phyloP scores from a whole-genome alignment of 2,113 vertebrate genomes.

The Syngnathus scovelli region DNA sequence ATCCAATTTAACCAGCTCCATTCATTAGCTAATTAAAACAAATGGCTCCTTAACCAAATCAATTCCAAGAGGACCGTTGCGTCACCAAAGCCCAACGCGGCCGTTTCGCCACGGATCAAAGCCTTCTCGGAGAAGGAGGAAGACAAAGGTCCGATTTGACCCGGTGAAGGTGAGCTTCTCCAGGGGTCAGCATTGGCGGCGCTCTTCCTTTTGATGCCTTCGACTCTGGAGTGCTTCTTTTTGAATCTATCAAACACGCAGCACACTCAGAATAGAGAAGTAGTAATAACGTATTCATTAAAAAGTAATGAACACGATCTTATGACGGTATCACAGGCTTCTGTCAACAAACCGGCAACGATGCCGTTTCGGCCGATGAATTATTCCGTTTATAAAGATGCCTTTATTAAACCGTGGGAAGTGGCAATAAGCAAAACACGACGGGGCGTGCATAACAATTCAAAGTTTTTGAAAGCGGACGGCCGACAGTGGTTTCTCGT shows the following conservation, averaged over 20 bases:
- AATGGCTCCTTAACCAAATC: constrained; percentile 66
- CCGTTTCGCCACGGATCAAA: constrained; percentile 16
- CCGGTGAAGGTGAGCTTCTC: constrained; percentile 1
- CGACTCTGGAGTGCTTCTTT: neutral
- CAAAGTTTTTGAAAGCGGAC: neutral
- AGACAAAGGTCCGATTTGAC: constrained; percentile 12
- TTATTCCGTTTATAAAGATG: constrained; percentile 49
- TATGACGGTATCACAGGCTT: constrained; percentile 24
- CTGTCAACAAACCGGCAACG: constrained; percentile 31
- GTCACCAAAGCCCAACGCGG: constrained; percentile 17
- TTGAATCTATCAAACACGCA: constrained; percentile 6
- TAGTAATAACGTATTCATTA: constrained; percentile 15
- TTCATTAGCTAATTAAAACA: constrained; percentile 66
- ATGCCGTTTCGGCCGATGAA: constrained; percentile 37
- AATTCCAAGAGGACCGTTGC: constrained; percentile 38
- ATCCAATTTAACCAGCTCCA: constrained; percentile 43
- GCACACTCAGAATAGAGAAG: constrained; percentile 1
- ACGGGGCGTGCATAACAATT: constrained; percentile 6
- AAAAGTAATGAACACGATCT: constrained; percentile 17
- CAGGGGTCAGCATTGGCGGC: neutral
- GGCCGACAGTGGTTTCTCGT: constrained; percentile 5
- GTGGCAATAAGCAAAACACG: constrained; percentile 21
- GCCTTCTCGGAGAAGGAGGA: constrained; percentile 15
- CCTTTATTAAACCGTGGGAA: constrained; percentile 7
- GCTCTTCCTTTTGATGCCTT: constrained; percentile 5